Evolutionary conservation across 2,113 vertebrate species (phyloP), one percentile per base, ranked within the genome.

Genomic region (Elaphurus davidianus): DNA sequence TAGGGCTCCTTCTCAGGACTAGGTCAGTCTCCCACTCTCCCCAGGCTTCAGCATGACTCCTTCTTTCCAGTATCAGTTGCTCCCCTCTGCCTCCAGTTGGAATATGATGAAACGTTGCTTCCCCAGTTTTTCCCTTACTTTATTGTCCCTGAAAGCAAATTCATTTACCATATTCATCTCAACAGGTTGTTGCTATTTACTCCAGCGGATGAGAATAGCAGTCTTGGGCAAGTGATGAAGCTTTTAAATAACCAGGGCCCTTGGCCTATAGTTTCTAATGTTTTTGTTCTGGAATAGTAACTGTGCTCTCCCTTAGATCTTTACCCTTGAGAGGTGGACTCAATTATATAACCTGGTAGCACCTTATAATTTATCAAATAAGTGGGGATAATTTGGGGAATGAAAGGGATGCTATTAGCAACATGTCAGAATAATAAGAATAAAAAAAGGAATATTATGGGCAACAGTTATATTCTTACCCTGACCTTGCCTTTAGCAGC

Each of bases 341-440:
- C 27, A 8, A 40, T 88, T 78, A 52, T 86, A 91, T 23, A 54
- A 47, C 28, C 54, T 85, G 52, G 60, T 25, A 47, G 2, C 15
- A 74, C 9, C 30, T 96, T 89, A 43, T 13, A 62, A 74, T 52
- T 74, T 74, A 59, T 85, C 47, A 25, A 82, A 59, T 36, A 92
- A 91, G 17, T 21, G 36, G 9, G 81, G 9, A 79, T 12, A 16
- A 15, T 87, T 84, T 92, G 78, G 52, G 87, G 36, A 84, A 9
- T 7, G 0, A 87, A 95, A 84, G 25, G 13, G 15, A 2, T 57
- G 30, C 19, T 62, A 13, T 81, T 85, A 55, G 25, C 83, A 67
- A 85, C 60, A n/a, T 60, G 10, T 25, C 79, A 79, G 50, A 59
- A 60, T 21, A 60, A 33, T 11, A 92, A 45, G 40, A 54, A 50